Conservation (phyloP, 2,797 vertebrate species). For the Danionella dracula region DNA sequence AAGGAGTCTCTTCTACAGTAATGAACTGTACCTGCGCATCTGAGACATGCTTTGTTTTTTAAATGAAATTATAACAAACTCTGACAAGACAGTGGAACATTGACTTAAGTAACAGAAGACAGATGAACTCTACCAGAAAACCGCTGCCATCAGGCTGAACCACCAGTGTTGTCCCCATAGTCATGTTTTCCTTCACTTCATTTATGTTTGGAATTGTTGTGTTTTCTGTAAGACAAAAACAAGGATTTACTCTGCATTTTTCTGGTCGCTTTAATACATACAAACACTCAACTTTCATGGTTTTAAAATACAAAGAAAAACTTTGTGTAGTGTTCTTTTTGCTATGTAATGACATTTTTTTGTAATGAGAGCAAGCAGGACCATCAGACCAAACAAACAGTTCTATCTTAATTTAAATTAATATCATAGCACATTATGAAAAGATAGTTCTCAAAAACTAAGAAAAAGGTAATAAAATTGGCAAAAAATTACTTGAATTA, state of each 20-base stretch:
- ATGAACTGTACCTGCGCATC: slow-evolving; percentile 50
- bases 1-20: slow-evolving; percentile 24
- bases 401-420: too few species aligned
- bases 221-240: slow-evolving; percentile 63
- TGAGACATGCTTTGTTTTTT: slow-evolving; percentile 7
- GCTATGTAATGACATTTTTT: too few species aligned
- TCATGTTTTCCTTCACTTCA: slow-evolving; percentile 99
- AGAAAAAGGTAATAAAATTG: too few species aligned
- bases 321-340: too few species aligned
- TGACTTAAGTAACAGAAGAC: background rate
- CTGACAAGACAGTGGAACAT: background rate
- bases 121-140: slow-evolving; percentile 83
- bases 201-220: slow-evolving; percentile 85
- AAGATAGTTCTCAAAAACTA: too few species aligned
- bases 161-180: slow-evolving; percentile 92
- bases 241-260: slow-evolving; percentile 38
- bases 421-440: too few species aligned
- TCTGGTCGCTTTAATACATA: slow-evolving; percentile 41
- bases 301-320: too few species aligned
- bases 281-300: slow-evolving; percentile 30
- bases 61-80: background rate
- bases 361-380: too few species aligned
- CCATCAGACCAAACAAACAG: too few species aligned
- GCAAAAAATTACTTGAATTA: too few species aligned
- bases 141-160: slow-evolving; percentile 85